Conservation (phyloP, 2,113 vertebrate genomes). For the Ailuropoda melanoleuca region DNA sequence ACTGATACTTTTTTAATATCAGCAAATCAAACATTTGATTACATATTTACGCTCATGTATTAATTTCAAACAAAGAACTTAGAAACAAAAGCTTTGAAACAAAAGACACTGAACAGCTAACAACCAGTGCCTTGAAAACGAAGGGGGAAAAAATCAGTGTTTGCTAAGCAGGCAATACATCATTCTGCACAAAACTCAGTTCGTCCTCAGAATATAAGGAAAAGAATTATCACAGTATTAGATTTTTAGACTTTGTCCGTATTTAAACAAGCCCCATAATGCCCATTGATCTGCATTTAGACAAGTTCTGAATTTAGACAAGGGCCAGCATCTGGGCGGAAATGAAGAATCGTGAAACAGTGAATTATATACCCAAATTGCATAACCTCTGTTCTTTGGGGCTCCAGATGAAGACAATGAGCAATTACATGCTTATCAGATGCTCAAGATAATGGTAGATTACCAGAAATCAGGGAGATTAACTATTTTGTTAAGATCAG, state of each 20-base stretch:
- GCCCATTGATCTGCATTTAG: slow-evolving; percentile 70
- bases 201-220: slow-evolving; percentile 23
- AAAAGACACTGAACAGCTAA: background rate
- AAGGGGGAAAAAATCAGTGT: background rate
- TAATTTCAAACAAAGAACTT: slow-evolving; percentile 23
- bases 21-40: background rate
- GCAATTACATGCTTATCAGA: slow-evolving; percentile 16
- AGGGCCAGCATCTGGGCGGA: slow-evolving; percentile 70
- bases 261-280: slow-evolving; percentile 65
- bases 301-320: slow-evolving; percentile 76
- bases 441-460: background rate
- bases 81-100: slow-evolving; percentile 9
- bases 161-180: background rate
- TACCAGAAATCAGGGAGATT: slow-evolving; percentile 45
- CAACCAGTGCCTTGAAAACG: background rate
- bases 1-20: background rate
- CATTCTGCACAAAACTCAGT: background rate
- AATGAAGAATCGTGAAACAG: slow-evolving; percentile 65
- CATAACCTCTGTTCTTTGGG: slow-evolving; percentile 37
- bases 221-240: slow-evolving; percentile 19
- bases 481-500: slow-evolving; percentile 50
- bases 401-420: slow-evolving; percentile 38
- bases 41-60: slow-evolving; percentile 8
- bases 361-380: slow-evolving; percentile 64
- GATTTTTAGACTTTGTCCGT: slow-evolving; percentile 47